Conservation (phyloP, 2,113 vertebrate genomes). For the Cranoglanis bouderius region DNA sequence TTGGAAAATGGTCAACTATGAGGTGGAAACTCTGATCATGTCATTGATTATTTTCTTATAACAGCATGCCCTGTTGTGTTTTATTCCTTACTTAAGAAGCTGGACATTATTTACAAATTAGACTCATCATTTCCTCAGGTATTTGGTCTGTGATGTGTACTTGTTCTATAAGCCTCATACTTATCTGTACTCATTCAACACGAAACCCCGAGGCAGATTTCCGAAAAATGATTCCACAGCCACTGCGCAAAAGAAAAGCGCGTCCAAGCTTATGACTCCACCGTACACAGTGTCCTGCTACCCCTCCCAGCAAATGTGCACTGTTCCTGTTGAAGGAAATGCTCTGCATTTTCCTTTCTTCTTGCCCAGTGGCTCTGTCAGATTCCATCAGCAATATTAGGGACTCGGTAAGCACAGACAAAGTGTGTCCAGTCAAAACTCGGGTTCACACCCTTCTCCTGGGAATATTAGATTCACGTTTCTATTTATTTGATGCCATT, state of each 20-base stretch:
- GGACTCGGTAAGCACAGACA: neutral
- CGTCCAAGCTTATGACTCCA: constrained; percentile 32
- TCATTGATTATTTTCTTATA: neutral
- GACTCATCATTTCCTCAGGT: neutral
- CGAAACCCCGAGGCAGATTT: neutral
- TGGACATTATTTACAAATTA: neutral
- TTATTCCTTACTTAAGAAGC: neutral
- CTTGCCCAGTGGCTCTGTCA: constrained; percentile 53
- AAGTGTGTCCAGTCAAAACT: neutral
- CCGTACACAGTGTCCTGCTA: constrained; percentile 42
- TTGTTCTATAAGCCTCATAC: neutral
- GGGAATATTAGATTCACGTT: constrained; percentile 28
- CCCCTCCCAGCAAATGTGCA: constrained; percentile 52
- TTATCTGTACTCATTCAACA: neutral
- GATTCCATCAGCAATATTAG: constrained; percentile 51
- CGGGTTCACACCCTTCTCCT: neutral
- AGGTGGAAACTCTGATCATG: neutral
- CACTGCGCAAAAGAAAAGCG: neutral
- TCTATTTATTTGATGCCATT: neutral
- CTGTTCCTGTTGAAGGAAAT: constrained; percentile 50
- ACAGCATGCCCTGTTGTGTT: neutral
- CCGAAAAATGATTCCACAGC: neutral
- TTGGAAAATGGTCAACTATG: neutral
- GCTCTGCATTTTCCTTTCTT: constrained; percentile 45
- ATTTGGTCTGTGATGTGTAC: neutral